Evolutionary conservation across 1,140 invertebrate species (phyloP).

Genomic region (Brachionus rotundiformis): DNA sequence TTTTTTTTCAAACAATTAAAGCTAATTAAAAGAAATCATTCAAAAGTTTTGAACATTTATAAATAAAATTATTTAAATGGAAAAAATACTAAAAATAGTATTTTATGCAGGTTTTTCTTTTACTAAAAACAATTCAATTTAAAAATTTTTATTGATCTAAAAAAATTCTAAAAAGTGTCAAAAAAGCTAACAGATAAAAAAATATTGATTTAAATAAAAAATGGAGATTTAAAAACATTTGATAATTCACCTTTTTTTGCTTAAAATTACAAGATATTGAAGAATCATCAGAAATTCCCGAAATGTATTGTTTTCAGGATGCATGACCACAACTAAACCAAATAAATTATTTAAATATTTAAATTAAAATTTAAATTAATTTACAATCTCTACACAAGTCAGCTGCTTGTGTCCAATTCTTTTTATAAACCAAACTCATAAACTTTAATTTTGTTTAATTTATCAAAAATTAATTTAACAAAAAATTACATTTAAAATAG

Average conservation of each 20-base stretch:
- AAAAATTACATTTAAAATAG: background rate
- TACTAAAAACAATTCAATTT: too few species aligned
- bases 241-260: background rate
- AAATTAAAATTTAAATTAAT: background rate
- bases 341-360: background rate
- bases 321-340: background rate
- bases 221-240: too few species aligned
- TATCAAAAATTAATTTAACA: background rate
- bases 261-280: constrained; percentile 15
- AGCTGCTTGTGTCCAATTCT: background rate
- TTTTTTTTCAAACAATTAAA: too few species aligned
- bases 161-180: too few species aligned
- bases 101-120: too few species aligned
- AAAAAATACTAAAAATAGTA: too few species aligned
- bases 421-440: background rate
- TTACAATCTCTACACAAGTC: background rate
- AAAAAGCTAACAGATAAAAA: too few species aligned
- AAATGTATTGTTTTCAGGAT: background rate
- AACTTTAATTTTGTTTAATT: background rate
- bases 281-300: constrained; percentile 34
- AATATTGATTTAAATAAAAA: too few species aligned
- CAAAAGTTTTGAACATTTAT: too few species aligned
- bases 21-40: too few species aligned
- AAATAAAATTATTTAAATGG: too few species aligned
- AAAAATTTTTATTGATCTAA: too few species aligned